Base-by-base conservation (phyloP, 2,888 invertebrate genomes). In the Drosophila picticornis region DNA sequence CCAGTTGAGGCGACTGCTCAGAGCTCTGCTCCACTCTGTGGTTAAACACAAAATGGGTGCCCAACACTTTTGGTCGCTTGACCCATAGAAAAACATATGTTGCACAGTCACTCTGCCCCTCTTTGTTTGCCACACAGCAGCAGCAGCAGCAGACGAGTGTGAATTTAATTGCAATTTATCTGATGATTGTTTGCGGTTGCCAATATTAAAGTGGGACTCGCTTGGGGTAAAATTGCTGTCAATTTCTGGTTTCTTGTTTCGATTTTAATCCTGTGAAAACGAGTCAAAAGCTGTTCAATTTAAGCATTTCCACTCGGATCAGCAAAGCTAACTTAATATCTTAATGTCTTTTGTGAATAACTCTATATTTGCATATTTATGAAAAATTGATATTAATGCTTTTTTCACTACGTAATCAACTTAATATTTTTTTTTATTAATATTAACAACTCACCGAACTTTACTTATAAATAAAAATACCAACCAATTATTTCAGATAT, bases 141-240 rank as follows among this genome's bases (percentile, higher is more conserved):
- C 55, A 29, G 25, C 46, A 27, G 43, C 25, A 29, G 48, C 19
- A 57, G 43, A 34, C 38, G 40, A 70, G 75, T 80, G 86, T 83
- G 75, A 83, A 77, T 77, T 88, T 83, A 84, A 88, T 88, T 88
- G 63, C 69, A 72, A 80, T 75, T 80, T 68, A 80, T 80, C 56
- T 80, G 63, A 72, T 61, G 58, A 51, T 55, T 59, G 75, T 65
- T 59, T 48, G 46, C 58, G 40, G 59, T 10, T 51, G 16, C n/a
- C 51, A 43, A 29, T 52, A 52, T 19, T n/a, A n/a, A 40, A 46
- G 27, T 22, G 36, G 25, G 25, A 27, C 40, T 40, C 19, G 25
- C 16, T 34, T 55, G 5, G n/a, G 19, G 19, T 10, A 10, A 50
- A 50, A 11, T 4, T 32, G 19, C 19, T 29, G 29, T 13, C 51